Base-by-base conservation (phyloP, 2,113 vertebrate genomes). In the Platysternon megacephalum region DNA sequence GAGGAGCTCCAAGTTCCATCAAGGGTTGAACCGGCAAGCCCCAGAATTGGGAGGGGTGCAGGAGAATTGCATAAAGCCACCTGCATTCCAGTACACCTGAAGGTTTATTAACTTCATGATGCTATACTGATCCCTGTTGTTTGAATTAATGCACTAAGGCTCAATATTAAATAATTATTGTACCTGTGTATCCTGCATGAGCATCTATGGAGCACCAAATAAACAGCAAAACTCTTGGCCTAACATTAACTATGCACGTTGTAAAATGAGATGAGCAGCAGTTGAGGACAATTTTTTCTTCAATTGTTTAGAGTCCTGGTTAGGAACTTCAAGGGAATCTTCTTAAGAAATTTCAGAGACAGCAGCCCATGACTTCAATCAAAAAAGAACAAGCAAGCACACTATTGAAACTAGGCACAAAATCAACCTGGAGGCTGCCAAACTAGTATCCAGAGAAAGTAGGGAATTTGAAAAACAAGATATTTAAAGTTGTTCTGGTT, bases 371-470 rank as follows among this genome's bases (percentile, higher is more conserved):
- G 48, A 78, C 52, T 84, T 95, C 81, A 86, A 83, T 81, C 0
- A 85, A 79, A 87, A 92, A 85, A 2, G 0, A 86, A 76, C 35
- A 83, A 68, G 17, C 21, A 92, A 92, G 85, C n/a, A n/a, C 61
- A n/a, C 39, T 65, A 91, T 89, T 85, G 58, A 35, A 82, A 24
- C 28, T 86, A 87, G 78, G 90, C 80, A 92, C 78, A 90, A 89
- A 94, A 96, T 55, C 26, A 86, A 53, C 42, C 61, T 65, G 74
- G 14, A 91, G 28, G 13, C 76, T 92, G 79, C 79, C 88, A 95
- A 96, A 92, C 6, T 68, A 90, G 72, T 68, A 44, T 44, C 17
- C 79, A 90, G 74, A 79, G 91, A 89, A 97, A 97, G 78, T 48
- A 49, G 61, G 53, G 48, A 79, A 16, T 92, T 89, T 93, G 82